Evolutionary conservation across 1,140 invertebrate species (phyloP).

Genomic region (Meteorus sp.): DNA sequence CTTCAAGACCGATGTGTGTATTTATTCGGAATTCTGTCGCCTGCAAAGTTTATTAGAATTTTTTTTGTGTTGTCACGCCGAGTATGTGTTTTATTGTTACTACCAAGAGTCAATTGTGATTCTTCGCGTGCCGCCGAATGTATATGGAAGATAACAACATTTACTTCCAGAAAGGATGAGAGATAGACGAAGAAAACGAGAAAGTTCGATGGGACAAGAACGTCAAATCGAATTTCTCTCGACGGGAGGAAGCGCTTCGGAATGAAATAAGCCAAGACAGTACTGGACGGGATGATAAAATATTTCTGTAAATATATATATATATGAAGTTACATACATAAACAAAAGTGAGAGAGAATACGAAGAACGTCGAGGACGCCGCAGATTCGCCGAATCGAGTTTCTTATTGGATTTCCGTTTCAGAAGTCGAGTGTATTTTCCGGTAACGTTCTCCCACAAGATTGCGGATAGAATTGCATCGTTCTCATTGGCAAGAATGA

Average conservation of each 20-base stretch:
- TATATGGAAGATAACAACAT: conserved; percentile 27
- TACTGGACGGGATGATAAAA: conserved; percentile 17
- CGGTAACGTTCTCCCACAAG: conserved; percentile 20
- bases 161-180: conserved; percentile 26
- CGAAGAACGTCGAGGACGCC: conserved; percentile 4
- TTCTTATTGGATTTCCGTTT: conserved; percentile 29
- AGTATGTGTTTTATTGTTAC: conserved; percentile 13
- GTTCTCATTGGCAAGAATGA: background rate
- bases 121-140: conserved; percentile 16
- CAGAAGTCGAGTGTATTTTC: conserved; percentile 28
- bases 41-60: background rate
- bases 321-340: background rate
- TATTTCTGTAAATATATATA: conserved; percentile 12
- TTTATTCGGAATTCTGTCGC: too few relatives aligned
- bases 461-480: conserved; percentile 22
- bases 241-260: conserved; percentile 4
- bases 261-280: conserved; percentile 11
- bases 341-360: conserved; percentile 8
- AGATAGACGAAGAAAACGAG: too few relatives aligned
- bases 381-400: conserved; percentile 26
- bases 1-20: too few relatives aligned
- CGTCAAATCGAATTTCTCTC: conserved; percentile 24
- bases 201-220: conserved; percentile 24
- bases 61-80: background rate
- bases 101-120: conserved; percentile 20